phyloP scores from a whole-genome alignment of 2,797 vertebrate species.

The Valencia hispanica region DNA sequence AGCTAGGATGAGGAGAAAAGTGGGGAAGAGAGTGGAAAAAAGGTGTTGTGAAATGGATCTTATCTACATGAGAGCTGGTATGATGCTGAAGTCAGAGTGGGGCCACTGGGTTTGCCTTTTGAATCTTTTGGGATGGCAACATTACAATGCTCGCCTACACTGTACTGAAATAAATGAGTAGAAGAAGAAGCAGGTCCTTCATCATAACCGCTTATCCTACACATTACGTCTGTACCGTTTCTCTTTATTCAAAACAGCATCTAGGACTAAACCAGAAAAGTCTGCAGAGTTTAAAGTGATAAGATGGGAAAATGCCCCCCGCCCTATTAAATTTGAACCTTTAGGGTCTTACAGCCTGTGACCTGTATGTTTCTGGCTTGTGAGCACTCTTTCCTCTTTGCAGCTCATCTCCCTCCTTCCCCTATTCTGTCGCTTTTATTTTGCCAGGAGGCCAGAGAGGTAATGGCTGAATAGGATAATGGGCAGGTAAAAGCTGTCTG shows the following conservation, averaged over 20 bases:
- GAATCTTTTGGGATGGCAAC: constrained; percentile 37
- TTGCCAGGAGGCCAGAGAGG: constrained; percentile 43
- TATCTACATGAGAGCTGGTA: constrained; percentile 13
- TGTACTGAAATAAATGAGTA: constrained; percentile 25
- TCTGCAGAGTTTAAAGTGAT: not conserved
- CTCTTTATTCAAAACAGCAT: not conserved
- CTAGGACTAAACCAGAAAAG: not conserved
- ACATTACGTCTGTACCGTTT: constrained; percentile 1
- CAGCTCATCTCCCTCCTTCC: constrained; percentile 22
- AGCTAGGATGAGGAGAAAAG: constrained; percentile 59
- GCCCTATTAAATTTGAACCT: constrained; percentile 31
- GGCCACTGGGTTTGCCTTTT: constrained; percentile 22
- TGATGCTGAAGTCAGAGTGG: not conserved
- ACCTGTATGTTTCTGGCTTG: constrained; percentile 18
- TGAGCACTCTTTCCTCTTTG: constrained; percentile 31
- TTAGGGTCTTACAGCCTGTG: constrained; percentile 14
- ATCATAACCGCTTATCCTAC: constrained; percentile 17
- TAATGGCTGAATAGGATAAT: constrained; percentile 71
- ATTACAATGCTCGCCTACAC: constrained; percentile 48
- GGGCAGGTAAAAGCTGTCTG: constrained; percentile 68
- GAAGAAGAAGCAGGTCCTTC: constrained; percentile 17
- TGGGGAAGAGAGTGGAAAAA: constrained; percentile 23
- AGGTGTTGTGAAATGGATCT: constrained; percentile 22
- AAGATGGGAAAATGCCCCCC: not conserved
- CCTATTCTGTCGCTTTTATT: constrained; percentile 28